Evolutionary conservation across 1,140 invertebrate genomes (phyloP), one percentile per base, ranked within the genome.

Genomic region (Drosophila sulfurigaster): DNA sequence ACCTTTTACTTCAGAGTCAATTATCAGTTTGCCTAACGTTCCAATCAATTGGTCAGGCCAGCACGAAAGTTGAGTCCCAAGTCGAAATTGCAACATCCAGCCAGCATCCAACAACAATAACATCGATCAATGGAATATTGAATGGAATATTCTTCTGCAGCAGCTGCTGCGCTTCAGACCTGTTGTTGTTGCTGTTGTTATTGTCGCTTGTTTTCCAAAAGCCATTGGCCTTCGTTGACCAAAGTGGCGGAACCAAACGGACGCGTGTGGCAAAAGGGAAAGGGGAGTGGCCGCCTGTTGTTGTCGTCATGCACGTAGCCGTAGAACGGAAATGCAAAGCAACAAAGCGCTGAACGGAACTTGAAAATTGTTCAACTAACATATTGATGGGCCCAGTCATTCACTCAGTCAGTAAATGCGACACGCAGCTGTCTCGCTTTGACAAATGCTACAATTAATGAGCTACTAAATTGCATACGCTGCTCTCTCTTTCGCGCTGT

Each of bases 181-280:
- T 67, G 72, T 72, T 77, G 72, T 72, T 77, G 73, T 35, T 38
- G 32, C n/a, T 15, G 16, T 52, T 63, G 49, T 62, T 60, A n/a
- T 43, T 43, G 28, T 16, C 38, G 28, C 8, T 25, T 56, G 25
- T 11, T 59, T 59, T 48, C 49, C 16, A 78, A 86, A 25, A 81
- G 82, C 82, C 82, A 86, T 73, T 87, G 82, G 82, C 82, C 82
- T 86, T 81, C 82, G 65, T 4, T 86, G 82, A 81, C 82, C 82
- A 49, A 41, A 11, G 43, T 43, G 13, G 32, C 56, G 57, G 65
- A 74, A 46, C 70, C 54, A 35, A 63, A 41, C 38, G 70, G 49
- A 71, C 45, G 52, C 45, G 52, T 62, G 75, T 56, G 69, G 41
- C 1, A 5, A 15, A 15, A 20, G 4, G 16, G 3, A 28, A 25